phyloP scores from a whole-genome alignment of 2,888 invertebrate species.

The Eupithecia dodoneata region DNA sequence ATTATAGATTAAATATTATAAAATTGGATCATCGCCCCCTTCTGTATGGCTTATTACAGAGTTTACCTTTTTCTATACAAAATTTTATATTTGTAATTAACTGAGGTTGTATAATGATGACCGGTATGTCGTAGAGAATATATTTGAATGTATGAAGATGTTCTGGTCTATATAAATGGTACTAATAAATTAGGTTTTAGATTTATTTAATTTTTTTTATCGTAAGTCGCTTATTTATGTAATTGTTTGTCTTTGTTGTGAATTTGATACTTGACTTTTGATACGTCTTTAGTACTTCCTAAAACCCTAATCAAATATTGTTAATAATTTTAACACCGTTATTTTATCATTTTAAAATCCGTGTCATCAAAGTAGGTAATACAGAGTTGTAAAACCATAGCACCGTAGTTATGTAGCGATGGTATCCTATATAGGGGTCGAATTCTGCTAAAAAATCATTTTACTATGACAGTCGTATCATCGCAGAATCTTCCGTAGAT shows the following conservation, averaged over 20 bases:
- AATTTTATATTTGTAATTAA: constrained; percentile 68
- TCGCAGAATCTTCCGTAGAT: no score
- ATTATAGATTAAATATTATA: constrained; percentile 39
- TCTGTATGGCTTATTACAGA: constrained; percentile 54
- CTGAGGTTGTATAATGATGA: constrained; percentile 51
- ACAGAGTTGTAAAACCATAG: neutral
- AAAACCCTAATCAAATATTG: constrained; percentile 5
- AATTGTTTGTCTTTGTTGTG: constrained; percentile 31
- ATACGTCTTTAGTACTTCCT: constrained; percentile 13
- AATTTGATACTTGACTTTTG: constrained; percentile 29
- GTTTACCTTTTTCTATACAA: constrained; percentile 58
- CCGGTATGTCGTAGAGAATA: constrained; percentile 55
- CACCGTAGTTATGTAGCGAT: neutral
- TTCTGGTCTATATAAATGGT: constrained; percentile 59
- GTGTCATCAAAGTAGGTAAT: neutral
- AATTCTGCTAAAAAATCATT: no score
- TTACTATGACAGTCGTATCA: no score
- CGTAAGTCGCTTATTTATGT: constrained; percentile 52
- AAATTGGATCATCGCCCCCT: constrained; percentile 57
- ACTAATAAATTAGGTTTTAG: constrained; percentile 61
- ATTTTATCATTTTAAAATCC: neutral
- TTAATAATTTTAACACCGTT: neutral
- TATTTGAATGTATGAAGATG: constrained; percentile 58
- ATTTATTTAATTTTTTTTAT: constrained; percentile 35
- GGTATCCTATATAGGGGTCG: neutral